Evolutionary conservation across 1,140 invertebrate species (phyloP), one percentile per base, ranked within the genome.

Genomic region (Drosophila kepulauana): DNA sequence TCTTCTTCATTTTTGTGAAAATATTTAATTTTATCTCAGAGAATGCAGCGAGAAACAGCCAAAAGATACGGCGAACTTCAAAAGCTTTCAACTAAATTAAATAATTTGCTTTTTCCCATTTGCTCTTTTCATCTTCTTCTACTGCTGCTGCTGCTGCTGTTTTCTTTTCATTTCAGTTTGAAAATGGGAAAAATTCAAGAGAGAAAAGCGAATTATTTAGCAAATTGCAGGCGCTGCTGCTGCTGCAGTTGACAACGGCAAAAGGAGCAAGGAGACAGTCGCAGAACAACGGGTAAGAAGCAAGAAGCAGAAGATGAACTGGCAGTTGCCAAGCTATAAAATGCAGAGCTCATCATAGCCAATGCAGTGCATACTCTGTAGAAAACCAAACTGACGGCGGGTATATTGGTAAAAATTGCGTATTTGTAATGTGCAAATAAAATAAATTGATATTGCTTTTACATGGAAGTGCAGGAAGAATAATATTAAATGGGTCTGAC

Each of bases 61-160:
- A 72, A 46, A 62, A 75, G 51, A 65, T 54, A 72, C 84, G 76
- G 73, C 59, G 49, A 76, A 85, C 66, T 52, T 70, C 38, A 52
- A 78, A 79, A 89, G 85, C 85, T 90, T 89, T 89, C 81, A 90
- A 56, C 56, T 66, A 90, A 90, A 89, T 89, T 79, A 89, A 90
- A 90, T 72, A 69, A 79, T 90, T 85, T 84, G 43, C 5, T 66
- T 67, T 62, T 59, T 65, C 20, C 16, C 25, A 43, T 43, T 43
- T 49, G 48, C 48, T 33, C 30, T 35, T 41, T 41, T 52, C 20
- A 3, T 28, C 11, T 15, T 15, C 8, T 43, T 63, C 25, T 5
- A 13, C 8, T 2, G 2, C 8, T 25, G 3, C 25, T 25, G 20
- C 16, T 3, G 48, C 25, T n/a, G 6, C 13, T 11, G 11, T 54